Conservation (phyloP, 2,888 invertebrate species). For the Drepana falcataria region DNA sequence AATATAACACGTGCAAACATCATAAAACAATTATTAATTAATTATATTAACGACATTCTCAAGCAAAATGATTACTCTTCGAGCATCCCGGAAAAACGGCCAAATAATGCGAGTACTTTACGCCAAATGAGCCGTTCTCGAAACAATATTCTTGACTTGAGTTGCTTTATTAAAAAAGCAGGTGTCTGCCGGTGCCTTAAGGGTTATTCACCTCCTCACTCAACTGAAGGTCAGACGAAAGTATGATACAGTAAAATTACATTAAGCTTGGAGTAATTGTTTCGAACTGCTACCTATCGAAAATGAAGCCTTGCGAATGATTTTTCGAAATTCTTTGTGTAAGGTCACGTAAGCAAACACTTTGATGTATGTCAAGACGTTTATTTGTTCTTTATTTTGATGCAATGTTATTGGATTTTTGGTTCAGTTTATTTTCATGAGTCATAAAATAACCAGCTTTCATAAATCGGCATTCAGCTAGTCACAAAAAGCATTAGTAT, state of each 20-base stretch:
- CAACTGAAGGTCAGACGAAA: slow-evolving; percentile 39
- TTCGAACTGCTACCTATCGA: background rate
- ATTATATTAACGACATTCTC: too few species aligned
- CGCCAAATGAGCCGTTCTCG: background rate
- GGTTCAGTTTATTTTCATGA: too few species aligned
- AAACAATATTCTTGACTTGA: background rate
- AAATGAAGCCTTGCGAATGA: background rate
- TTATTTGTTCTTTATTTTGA: too few species aligned
- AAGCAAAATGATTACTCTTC: background rate
- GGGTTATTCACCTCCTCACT: slow-evolving; percentile 6
- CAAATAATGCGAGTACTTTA: background rate
- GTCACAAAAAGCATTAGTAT: too few species aligned
- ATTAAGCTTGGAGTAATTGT: background rate
- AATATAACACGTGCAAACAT: too few species aligned
- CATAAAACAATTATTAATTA: too few species aligned
- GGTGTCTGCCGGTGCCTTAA: slow-evolving; percentile 1
- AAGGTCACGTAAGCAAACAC: too few species aligned
- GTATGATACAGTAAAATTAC: slow-evolving; percentile 14
- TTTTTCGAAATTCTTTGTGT: background rate
- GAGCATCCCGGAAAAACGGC: background rate
- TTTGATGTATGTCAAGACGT: background rate
- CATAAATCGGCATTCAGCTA: too few species aligned
- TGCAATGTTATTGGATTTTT: too few species aligned
- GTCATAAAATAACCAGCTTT: too few species aligned
- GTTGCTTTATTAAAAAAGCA: slow-evolving; percentile 2